These are phyloP conservation scores for Oasisia sp. DNA, from an alignment of 2,888 invertebrate genomes.

Conservation along the genomic window DNA sequence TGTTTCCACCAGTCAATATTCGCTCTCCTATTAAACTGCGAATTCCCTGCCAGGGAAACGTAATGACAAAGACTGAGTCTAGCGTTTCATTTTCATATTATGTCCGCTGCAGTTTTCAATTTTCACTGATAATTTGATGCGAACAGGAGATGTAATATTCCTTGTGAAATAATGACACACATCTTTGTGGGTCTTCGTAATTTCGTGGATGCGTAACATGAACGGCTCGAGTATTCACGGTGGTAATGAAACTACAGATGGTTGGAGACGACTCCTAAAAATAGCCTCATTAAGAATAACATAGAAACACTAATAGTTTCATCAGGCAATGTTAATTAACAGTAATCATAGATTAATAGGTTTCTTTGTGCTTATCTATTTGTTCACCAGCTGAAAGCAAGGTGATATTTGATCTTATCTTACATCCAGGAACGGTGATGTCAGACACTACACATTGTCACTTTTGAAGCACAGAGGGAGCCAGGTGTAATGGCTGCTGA, in stretches of 20 bases:
- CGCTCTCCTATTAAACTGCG: background rate
- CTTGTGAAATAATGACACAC: background rate
- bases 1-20: background rate
- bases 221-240: background rate
- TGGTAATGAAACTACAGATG: background rate
- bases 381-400: background rate
- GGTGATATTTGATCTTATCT: background rate
- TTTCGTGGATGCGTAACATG: background rate
- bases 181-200: background rate
- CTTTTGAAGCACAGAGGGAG: background rate
- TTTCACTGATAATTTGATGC: background rate
- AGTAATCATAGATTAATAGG: background rate
- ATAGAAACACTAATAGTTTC: background rate
- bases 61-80: background rate
- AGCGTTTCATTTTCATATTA: background rate
- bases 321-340: background rate
- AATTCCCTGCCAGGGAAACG: background rate
- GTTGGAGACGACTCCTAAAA: background rate
- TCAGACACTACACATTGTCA: background rate
- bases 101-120: slow-evolving; percentile 1
- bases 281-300: background rate
- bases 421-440: background rate
- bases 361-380: background rate
- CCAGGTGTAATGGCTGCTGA: too few relatives aligned
- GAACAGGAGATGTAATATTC: background rate